phyloP scores from a whole-genome alignment of 2,113 vertebrate species.

The Cavia aperea region DNA sequence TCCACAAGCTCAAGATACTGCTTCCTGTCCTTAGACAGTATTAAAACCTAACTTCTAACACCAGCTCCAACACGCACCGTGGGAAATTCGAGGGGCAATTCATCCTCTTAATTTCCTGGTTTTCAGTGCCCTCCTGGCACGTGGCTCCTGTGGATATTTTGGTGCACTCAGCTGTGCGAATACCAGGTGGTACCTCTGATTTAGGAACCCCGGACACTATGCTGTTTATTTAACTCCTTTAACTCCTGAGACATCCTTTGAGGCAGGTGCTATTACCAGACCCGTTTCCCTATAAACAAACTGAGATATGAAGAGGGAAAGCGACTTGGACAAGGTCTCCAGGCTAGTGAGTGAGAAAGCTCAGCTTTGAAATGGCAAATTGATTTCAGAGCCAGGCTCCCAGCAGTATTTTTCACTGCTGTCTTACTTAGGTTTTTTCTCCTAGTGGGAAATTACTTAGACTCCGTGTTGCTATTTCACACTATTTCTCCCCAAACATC shows the following conservation, averaged over 20 bases:
- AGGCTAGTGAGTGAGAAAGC: not conserved
- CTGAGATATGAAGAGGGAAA: not conserved
- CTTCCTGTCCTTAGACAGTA: slow-evolving; percentile 9
- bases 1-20: slow-evolving; percentile 27
- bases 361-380: not conserved
- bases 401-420: not conserved
- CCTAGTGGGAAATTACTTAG: not conserved
- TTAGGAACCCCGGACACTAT: not conserved
- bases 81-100: not conserved
- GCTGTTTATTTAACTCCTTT: not conserved
- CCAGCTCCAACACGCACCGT: rapidly evolving
- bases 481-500: not conserved
- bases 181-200: not conserved
- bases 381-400: not conserved
- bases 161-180: not conserved
- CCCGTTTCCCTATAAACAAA: not conserved
- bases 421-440: not conserved
- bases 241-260: not conserved
- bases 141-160: not conserved
- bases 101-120: not conserved
- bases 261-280: not conserved
- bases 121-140: not conserved
- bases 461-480: not conserved
- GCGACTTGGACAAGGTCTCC: not conserved
- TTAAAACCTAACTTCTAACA: not conserved